Evolutionary conservation across 2,113 vertebrate genomes (phyloP), one percentile per base, ranked within the genome.

Genomic region (Cettia cetti): DNA sequence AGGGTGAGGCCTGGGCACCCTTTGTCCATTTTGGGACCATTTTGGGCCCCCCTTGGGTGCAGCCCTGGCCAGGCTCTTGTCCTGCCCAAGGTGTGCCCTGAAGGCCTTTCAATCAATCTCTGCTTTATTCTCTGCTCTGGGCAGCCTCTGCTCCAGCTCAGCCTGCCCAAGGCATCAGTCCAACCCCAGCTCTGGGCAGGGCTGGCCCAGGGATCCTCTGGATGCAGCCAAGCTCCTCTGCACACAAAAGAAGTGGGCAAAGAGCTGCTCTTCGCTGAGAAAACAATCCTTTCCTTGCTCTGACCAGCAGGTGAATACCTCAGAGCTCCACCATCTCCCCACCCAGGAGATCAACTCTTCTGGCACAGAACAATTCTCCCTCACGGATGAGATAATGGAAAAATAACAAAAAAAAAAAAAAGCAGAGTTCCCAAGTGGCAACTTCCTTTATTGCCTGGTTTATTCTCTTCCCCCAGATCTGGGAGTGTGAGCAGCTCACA

Each of bases 361-460:
- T 39, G 56, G 40, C 53, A 74, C 31, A 65, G 68, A 91, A 40
- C 37, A 89, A 23, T 53, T 77, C 84, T 69, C 72, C 56, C 90
- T 80, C 77, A 37, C 6, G 28, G 81, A 49, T 47, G 47, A 80
- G 63, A 88, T 68, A 82, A 82, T 4, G n/a, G 76, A 33, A 57
- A 42, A 35, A 53, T 19, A 84, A 49, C 19, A n/a, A 11, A 61
- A 39, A 18, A 15, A 26, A n/a, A 11, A 61, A 39, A 18, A 15
- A 26, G 13, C n/a, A n/a, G 35, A 39, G 35, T 22, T 92, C 65
- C 89, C 86, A 68, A 52, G 61, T 39, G 79, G 68, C 79, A 88
- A 33, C n/a, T 82, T 64, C 53, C 64, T 85, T 93, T 93, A 76
- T 93, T 93, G 85, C 70, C 70, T 64, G 27, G 70, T 47, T 94